Base-by-base conservation (phyloP, 2,888 invertebrate species). In the Cerceris ruficornis region DNA sequence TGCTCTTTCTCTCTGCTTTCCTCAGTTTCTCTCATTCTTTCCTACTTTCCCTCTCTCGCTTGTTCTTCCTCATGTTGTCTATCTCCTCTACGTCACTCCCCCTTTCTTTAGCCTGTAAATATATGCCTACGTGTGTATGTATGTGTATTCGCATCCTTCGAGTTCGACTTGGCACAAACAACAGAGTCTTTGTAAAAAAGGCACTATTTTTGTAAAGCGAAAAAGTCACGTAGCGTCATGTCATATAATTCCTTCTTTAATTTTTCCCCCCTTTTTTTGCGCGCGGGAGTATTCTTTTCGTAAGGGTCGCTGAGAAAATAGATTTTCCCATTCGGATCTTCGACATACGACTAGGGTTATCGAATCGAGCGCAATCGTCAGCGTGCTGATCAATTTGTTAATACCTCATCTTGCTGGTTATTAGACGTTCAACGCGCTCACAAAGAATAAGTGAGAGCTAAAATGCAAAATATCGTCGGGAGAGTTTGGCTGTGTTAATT, bases 191-290 rank as follows among this genome's bases (percentile, higher is more conserved):
- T 68, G 79, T 79, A 83, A 86, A 86, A 86, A 86, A 85, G 86
- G 86, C 86, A 86, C 86, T 86, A 86, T 84, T 85, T 83, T 86
- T 80, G 84, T 82, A 82, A 85, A 85, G 82, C 84, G 86, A 84
- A 86, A 80, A 77, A 75, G 81, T 85, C 80, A 74, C 79, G 70
- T 57, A 77, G 60, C 46, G 57, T 61, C 78, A 60, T 61, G 64
- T 60, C 57, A 61, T 15, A 60, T 67, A 77, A 61, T 67, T 75
- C 68, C 68, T 55, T 68, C 49, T 58, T 62, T 58, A 11, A 1
- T 11, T 46, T 46, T 11, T 11, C 5, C 46, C 46, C 8, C 6
- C 46, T 11, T 65, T n/a, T 9, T 43, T 14, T 17, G 14, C 42
- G 54, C 54, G 15, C 7, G 14, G 28, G 1, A 28, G 28, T 28